Conservation (phyloP, 1,140 invertebrate species). For the Archegozetes longisetosus region DNA sequence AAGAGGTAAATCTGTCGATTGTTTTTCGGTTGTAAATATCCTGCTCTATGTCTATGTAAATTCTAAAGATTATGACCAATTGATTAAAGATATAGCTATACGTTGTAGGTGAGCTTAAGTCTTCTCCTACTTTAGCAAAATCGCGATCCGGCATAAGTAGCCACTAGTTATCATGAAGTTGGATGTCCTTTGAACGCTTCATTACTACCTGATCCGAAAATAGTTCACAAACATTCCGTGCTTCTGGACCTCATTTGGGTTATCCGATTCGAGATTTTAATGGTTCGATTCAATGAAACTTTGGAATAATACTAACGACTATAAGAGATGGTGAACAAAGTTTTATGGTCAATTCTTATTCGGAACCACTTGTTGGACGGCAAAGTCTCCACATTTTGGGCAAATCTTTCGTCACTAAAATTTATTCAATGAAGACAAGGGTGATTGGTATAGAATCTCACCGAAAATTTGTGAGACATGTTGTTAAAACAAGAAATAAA, state of each 20-base stretch:
- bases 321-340: conserved; percentile 63
- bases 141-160: conserved; percentile 42
- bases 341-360: conserved; percentile 72
- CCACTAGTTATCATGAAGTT: conserved; percentile 16
- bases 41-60: conserved; percentile 88
- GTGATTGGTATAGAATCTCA: conserved; percentile 57
- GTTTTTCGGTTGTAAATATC: conserved; percentile 75
- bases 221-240: conserved; percentile 45
- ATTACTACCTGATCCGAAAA: conserved; percentile 17
- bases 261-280: conserved; percentile 50
- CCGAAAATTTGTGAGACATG: conserved; percentile 39
- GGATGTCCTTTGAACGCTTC: conserved; percentile 24
- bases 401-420: conserved; percentile 62
- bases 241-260: conserved; percentile 46
- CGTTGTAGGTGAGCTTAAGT: conserved; percentile 79
- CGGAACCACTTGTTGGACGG: conserved; percentile 58
- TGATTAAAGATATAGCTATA: conserved; percentile 71
- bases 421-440: conserved; percentile 31
- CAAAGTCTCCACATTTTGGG: conserved; percentile 70
- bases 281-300: conserved; percentile 44
- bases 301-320: conserved; percentile 48
- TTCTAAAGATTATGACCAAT: conserved; percentile 78
- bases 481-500: conserved; percentile 40
- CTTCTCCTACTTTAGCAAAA: conserved; percentile 74
- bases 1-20: conserved; percentile 56